Evolutionary conservation across 2,113 vertebrate genomes (phyloP).

Genomic region (Datnioides undecimradiatus): DNA sequence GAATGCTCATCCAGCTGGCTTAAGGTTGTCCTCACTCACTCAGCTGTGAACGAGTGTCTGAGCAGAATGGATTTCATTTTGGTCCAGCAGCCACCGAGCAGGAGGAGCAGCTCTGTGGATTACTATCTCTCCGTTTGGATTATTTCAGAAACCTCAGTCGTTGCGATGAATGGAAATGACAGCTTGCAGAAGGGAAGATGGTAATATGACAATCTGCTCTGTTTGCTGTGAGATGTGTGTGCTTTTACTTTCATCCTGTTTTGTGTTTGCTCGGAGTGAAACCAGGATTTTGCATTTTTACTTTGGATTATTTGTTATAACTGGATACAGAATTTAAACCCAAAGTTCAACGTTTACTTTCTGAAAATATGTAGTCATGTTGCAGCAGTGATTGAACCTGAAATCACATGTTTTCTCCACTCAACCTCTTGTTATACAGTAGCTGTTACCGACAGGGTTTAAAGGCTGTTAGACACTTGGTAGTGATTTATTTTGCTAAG

Average conservation of each 20-base stretch:
- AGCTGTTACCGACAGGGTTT: neutral
- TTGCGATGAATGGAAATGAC: constrained; percentile 54
- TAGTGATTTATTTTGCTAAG: neutral
- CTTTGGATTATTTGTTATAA: neutral
- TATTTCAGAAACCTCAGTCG: constrained; percentile 47
- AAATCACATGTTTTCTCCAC: neutral
- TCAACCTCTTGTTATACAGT: neutral
- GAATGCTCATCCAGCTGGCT: constrained; percentile 52
- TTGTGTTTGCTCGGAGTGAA: no score
- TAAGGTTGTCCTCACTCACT: constrained; percentile 51
- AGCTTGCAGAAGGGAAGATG: constrained; percentile 68
- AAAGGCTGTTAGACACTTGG: neutral
- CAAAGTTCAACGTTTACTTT: neutral
- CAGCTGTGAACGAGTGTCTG: constrained; percentile 42
- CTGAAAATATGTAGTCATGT: neutral
- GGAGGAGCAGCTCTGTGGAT: constrained; percentile 38
- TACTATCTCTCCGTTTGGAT: constrained; percentile 54
- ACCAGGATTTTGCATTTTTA: no score
- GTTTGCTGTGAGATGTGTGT: neutral
- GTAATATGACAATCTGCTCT: constrained; percentile 64
- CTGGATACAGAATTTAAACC: neutral
- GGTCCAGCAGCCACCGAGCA: constrained; percentile 24
- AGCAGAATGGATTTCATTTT: constrained; percentile 64
- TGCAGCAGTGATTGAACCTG: neutral
- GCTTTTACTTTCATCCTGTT: neutral